Conservation (phyloP, 2,888 invertebrate genomes). For the Acleris literana region DNA sequence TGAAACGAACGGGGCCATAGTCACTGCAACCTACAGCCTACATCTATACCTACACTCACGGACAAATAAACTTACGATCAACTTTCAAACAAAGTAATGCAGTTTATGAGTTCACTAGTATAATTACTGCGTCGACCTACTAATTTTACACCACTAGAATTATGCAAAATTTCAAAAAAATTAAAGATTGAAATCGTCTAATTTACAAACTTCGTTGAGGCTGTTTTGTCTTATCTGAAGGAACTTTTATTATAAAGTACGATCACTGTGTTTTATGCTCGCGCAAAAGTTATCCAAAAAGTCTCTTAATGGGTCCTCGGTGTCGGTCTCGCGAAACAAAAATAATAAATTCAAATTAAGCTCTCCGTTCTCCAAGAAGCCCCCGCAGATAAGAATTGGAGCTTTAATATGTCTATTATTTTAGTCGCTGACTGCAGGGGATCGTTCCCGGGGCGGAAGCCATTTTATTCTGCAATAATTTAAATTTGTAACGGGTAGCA, state of each 20-base stretch:
- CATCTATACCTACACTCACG: no score
- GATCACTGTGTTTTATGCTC: conserved; percentile 30
- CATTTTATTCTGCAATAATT: background rate
- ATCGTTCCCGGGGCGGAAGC: background rate
- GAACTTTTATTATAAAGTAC: conserved; percentile 22
- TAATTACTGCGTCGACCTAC: no score
- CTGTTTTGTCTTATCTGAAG: conserved; percentile 21
- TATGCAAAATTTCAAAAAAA: no score
- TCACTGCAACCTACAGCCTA: no score
- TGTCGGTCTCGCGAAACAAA: conserved; percentile 16
- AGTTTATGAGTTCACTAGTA: no score
- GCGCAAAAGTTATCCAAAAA: conserved; percentile 24
- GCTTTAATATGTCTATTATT: conserved; percentile 19
- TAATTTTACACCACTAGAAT: no score
- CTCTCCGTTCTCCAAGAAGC: conserved; percentile 18
- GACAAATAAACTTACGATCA: no score
- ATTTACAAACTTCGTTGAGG: conserved; percentile 17
- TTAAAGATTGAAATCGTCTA: conserved; percentile 22
- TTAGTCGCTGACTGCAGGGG: conserved; percentile 9
- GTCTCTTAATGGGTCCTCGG: conserved; percentile 26
- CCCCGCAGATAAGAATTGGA: conserved; percentile 2
- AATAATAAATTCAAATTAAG: conserved; percentile 33
- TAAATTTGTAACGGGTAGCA: no score
- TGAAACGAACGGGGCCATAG: no score
- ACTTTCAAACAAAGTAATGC: no score